These are phyloP conservation scores for Platichthys stellatus DNA, from an alignment of 2,113 vertebrate species.

Conservation along the genomic window DNA sequence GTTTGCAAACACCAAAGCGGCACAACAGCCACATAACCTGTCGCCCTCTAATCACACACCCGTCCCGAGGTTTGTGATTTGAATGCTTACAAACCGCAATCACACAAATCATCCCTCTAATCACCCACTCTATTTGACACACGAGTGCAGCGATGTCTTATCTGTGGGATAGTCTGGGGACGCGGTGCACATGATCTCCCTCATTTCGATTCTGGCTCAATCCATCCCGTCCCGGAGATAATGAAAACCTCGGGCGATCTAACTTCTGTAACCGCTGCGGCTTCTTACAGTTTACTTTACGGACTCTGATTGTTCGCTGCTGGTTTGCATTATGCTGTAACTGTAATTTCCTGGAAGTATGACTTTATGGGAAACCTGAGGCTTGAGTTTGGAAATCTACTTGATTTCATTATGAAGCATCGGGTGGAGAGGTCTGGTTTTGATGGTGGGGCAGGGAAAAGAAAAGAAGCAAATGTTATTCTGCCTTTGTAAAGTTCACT, in stretches of 20 bases:
- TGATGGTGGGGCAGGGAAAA: neutral
- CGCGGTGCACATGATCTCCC: neutral
- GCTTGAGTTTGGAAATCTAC: neutral
- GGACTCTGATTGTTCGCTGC: neutral
- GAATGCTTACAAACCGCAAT: neutral
- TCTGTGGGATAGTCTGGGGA: neutral
- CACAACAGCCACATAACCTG: too few species aligned
- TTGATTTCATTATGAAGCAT: neutral
- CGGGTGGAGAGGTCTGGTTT: neutral
- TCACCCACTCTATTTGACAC: neutral
- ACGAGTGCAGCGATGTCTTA: neutral
- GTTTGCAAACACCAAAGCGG: too few species aligned
- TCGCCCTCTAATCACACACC: neutral
- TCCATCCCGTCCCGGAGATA: neutral
- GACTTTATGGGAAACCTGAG: neutral
- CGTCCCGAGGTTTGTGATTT: neutral
- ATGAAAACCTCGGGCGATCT: neutral
- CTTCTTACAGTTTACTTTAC: neutral
- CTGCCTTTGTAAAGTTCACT: neutral
- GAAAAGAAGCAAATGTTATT: neutral
- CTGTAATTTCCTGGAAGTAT: neutral
- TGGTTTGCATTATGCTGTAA: slow-evolving; percentile 7
- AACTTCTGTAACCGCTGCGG: neutral
- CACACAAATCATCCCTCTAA: neutral
- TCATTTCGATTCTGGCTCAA: neutral